These are phyloP conservation scores for Quiscalus mexicanus DNA, from an alignment of 2,113 vertebrate genomes.

Conservation along the genomic window DNA sequence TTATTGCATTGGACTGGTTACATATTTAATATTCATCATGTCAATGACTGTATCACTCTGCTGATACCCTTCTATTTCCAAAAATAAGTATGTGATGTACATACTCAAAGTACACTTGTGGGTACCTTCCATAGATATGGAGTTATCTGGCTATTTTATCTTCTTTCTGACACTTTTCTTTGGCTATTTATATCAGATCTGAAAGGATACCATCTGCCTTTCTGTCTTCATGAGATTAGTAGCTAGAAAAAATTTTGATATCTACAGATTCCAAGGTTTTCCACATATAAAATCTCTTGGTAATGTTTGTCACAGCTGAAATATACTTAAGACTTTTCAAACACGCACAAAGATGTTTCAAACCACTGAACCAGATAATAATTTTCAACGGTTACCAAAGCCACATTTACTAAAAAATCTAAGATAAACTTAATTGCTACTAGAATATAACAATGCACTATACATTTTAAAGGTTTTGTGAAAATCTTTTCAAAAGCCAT, in stretches of 20 bases:
- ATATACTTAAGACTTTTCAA: slow-evolving; percentile 52
- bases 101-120: background rate
- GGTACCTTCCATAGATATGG: background rate
- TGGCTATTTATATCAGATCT: slow-evolving; percentile 11
- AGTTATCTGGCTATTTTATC: background rate
- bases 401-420: slow-evolving; percentile 54
- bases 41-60: background rate
- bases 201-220: slow-evolving; percentile 6
- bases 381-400: slow-evolving; percentile 56
- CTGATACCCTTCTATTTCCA: background rate
- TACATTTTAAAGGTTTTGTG: slow-evolving; percentile 59
- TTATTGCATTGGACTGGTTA: background rate
- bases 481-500: slow-evolving; percentile 44
- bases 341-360: slow-evolving; percentile 57
- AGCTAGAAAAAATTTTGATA: background rate
- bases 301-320: slow-evolving; percentile 12
- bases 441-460: slow-evolving; percentile 48
- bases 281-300: background rate
- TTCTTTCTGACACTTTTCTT: background rate
- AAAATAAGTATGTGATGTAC: background rate
- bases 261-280: slow-evolving; percentile 1
- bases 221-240: background rate
- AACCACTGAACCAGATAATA: slow-evolving; percentile 71
- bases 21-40: background rate
- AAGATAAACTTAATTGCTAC: slow-evolving; percentile 59